Percentiles rank a stretch among this genome's conserved stretches.
Conservation (phyloP, 2,113 vertebrate genomes). For the Phrynosoma platyrhinos region DNA sequence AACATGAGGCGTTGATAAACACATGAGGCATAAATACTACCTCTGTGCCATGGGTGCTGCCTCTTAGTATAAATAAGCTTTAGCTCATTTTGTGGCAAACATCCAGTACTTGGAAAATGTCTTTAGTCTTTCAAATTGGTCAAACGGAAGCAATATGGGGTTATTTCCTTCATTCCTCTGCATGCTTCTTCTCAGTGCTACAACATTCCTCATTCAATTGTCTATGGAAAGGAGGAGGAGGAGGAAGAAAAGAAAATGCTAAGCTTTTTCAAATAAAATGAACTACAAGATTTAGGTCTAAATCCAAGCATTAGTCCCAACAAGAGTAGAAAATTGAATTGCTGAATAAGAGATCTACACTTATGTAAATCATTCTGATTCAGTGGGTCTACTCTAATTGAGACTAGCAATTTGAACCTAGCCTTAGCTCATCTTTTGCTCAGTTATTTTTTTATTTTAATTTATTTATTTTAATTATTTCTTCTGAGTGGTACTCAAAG, state of each 20-base stretch:
- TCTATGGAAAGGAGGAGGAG: conserved; percentile 26
- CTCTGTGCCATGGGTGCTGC: conserved; percentile 45
- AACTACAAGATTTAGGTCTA: neutral
- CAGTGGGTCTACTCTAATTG: too few species aligned
- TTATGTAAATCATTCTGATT: too few species aligned
- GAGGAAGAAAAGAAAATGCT: conserved; percentile 3
- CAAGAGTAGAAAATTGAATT: too few species aligned
- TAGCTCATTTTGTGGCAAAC: conserved; percentile 68
- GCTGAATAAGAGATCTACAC: too few species aligned
- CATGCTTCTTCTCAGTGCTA: conserved; percentile 2
- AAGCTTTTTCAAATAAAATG: conserved; percentile 43
- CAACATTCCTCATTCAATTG: conserved; percentile 30
- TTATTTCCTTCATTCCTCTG: conserved; percentile 17
- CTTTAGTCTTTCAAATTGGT: conserved; percentile 39
- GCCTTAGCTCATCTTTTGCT: too few species aligned
- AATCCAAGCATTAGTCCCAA: too few species aligned
- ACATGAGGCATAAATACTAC: conserved; percentile 41
- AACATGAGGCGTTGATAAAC: conserved; percentile 59
- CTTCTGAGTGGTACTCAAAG: too few species aligned
- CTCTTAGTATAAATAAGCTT: conserved; percentile 54
- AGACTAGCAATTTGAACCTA: too few species aligned
- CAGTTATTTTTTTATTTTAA: too few species aligned
- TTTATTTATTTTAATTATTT: too few species aligned
- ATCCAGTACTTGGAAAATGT: conserved; percentile 58
- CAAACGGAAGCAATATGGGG: conserved; percentile 30